phyloP scores from a whole-genome alignment of 2,797 vertebrate genomes.

The Bradypodion pumilum region DNA sequence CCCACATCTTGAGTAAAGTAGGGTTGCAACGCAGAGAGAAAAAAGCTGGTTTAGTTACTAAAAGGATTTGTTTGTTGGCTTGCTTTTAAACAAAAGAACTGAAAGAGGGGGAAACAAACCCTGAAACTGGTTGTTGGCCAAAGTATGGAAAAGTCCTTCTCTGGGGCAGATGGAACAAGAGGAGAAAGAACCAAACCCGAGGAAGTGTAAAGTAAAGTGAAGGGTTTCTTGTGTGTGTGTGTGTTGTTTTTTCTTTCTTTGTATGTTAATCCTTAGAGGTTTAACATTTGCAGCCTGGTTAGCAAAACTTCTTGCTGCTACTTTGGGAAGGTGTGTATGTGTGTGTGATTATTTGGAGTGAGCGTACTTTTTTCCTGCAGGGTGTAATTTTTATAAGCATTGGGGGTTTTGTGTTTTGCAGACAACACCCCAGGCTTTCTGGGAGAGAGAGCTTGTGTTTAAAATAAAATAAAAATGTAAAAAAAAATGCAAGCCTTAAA shows the following conservation, averaged over 20 bases:
- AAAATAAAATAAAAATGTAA: constrained; percentile 49
- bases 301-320: constrained; percentile 18
- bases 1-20: constrained; percentile 5
- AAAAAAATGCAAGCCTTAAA: constrained; percentile 65
- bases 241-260: too few relatives aligned
- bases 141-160: background rate
- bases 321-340: constrained; percentile 2
- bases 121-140: background rate
- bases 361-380: constrained; percentile 28
- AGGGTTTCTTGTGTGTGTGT: background rate
- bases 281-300: constrained; percentile 27
- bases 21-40: constrained; percentile 6
- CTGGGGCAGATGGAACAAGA: background rate
- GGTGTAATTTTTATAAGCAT: constrained; percentile 48
- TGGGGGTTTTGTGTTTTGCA: constrained; percentile 39
- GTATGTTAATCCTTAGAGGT: constrained; percentile 25
- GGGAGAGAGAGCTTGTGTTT: constrained; percentile 28
- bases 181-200: background rate
- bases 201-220: constrained; percentile 9
- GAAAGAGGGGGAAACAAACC: background rate
- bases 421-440: constrained; percentile 41
- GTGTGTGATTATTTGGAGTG: constrained; percentile 3
- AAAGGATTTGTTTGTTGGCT: background rate
- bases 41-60: constrained; percentile 13
- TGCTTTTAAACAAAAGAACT: constrained; percentile 28